Percentiles rank a stretch among this genome's conserved stretches.
phyloP scores from a whole-genome alignment of 1,140 invertebrate species.

The Melipona quadrifasciata region DNA sequence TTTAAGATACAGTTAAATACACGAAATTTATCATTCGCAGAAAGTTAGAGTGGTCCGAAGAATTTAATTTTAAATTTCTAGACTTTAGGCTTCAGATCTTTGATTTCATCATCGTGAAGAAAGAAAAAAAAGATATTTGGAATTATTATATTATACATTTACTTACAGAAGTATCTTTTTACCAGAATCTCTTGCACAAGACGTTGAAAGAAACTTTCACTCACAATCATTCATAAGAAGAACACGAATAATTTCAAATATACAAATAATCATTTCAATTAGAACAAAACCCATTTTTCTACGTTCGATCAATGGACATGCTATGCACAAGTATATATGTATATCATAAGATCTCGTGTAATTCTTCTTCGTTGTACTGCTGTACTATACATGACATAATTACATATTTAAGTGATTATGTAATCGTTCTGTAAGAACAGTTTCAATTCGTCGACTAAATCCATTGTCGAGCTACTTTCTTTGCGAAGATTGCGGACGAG shows the following conservation, averaged over 20 bases:
- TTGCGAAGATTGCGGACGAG: neutral
- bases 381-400: neutral
- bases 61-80: no score
- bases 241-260: neutral
- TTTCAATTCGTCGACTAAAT: neutral
- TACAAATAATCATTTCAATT: no score
- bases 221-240: neutral
- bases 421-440: neutral
- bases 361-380: neutral
- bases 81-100: no score
- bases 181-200: neutral
- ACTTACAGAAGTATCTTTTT: neutral
- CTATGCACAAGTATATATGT: no score
- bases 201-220: neutral
- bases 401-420: conserved; percentile 1
- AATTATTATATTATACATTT: no score
- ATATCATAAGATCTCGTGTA: neutral
- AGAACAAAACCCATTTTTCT: no score
- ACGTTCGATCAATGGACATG: neutral
- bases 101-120: no score
- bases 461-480: neutral
- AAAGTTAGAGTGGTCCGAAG: no score
- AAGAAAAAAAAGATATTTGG: no score
- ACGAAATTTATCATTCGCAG: no score
- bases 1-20: no score